Evolutionary conservation across 2,113 vertebrate genomes (phyloP), one percentile per base, ranked within the genome.

Genomic region (Struthidea cinerea): DNA sequence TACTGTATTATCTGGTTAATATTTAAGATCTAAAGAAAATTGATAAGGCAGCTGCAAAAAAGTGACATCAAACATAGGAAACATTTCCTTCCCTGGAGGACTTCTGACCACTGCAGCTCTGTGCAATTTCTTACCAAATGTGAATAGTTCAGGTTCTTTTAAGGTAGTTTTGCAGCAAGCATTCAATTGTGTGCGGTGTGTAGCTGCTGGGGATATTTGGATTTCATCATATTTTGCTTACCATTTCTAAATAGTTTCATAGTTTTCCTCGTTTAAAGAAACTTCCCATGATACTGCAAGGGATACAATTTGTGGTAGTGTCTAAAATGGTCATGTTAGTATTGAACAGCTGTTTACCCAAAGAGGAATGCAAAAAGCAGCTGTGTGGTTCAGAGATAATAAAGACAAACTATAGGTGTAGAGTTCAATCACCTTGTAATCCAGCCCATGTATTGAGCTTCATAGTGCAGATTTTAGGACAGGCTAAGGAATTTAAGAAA

Each of bases 21-120:
- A 96, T 93, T 93, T 89, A 93, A 93, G 65, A 84, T 84, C 42
- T 49, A 56, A 92, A 89, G 46, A 84, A 94, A 95, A 92, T 70
- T 61, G 53, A 74, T 87, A 87, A 93, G 24, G 23, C 10, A 55
- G 65, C 20, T 83, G 50, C 69, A 87, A 76, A 89, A 95, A 93
- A 8, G 16, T 74, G 35, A 81, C 89, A 83, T 73, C 22, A 91
- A 89, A 91, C 94, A 56, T 11, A 96, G 3, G 73, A 87, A 94
- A 71, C 6, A 37, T 68, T 95, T 81, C 37, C 52, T 95, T 84
- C 70, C 74, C 77, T 85, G 42, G 7, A 71, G 33, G 27, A 19
- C 11, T 90, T 93, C 87, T 87, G 73, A 82, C 77, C 90, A 92
- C 47, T 60, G 50, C 33, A 70, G 15, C 19, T 75, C 79, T 83